Percentiles rank a stretch among this genome's conserved stretches.
Evolutionary conservation across 2,888 invertebrate species (phyloP).

Genomic region (Sminthurinus aureus): DNA sequence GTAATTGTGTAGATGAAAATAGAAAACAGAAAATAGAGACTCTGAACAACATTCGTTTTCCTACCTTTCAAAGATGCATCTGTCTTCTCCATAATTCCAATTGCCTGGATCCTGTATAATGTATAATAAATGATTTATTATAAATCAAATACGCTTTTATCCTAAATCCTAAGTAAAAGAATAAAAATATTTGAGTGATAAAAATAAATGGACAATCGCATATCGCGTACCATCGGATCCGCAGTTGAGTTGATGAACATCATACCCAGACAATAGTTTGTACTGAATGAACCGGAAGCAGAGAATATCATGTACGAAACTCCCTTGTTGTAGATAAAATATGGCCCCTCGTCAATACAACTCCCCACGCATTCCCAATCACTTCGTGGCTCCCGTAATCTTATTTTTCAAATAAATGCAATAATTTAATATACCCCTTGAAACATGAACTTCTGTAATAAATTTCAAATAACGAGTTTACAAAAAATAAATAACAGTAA

Average conservation of each 20-base stretch:
- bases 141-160: no score
- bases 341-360: conserved; percentile 50
- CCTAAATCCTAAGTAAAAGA: no score
- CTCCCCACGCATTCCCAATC: conserved; percentile 44
- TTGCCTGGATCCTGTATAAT: conserved; percentile 33
- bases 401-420: no score
- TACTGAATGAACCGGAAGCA: conserved; percentile 47
- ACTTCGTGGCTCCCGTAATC: conserved; percentile 38
- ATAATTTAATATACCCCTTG: no score
- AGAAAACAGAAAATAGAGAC: no score
- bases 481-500: no score
- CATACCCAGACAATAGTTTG: conserved; percentile 49
- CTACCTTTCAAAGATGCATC: conserved; percentile 45
- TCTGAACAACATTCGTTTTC: no score
- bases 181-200: background rate
- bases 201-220: background rate
- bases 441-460: no score
- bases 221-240: conserved; percentile 43
- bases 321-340: conserved; percentile 48
- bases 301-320: conserved; percentile 49
- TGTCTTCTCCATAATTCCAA: conserved; percentile 46
- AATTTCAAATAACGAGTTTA: no score
- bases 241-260: conserved; percentile 43
- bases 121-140: background rate
- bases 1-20: no score